phyloP scores from a whole-genome alignment of 2,888 invertebrate genomes.

The Stictocephala bisonia region DNA sequence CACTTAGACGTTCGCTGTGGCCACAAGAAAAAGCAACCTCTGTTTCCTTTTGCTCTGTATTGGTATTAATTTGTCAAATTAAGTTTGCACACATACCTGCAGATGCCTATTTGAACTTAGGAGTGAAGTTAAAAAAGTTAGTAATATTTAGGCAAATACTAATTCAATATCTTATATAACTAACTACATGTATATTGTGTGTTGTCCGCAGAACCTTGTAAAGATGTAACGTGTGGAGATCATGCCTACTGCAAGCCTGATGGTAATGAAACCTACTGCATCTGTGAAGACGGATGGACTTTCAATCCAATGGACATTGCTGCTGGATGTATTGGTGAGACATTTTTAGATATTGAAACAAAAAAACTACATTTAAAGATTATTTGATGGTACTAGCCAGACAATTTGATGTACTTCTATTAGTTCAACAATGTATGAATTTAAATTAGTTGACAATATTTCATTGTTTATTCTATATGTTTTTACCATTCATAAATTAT shows the following conservation, averaged over 20 bases:
- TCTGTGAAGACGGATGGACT: constrained; percentile 94
- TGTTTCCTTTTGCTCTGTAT: too few species aligned
- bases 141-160: too few species aligned
- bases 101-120: too few species aligned
- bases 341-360: background rate
- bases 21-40: too few species aligned
- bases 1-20: too few species aligned
- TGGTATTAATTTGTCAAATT: too few species aligned
- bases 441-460: background rate
- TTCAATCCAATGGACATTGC: constrained; percentile 90
- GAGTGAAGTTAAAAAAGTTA: too few species aligned
- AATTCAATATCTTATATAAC: too few species aligned
- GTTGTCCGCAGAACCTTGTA: constrained; percentile 78
- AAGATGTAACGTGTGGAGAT: constrained; percentile 88
- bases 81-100: too few species aligned
- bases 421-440: background rate
- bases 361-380: background rate
- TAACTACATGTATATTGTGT: too few species aligned
- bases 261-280: constrained; percentile 89
- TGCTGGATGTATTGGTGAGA: constrained; percentile 83
- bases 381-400: background rate
- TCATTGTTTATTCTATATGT: background rate
- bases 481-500: too few species aligned
- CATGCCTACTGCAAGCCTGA: constrained; percentile 92
- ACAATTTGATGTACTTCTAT: background rate